Percentiles rank a stretch among this genome's conserved stretches.
phyloP scores from a whole-genome alignment of 1,140 invertebrate genomes.

The Macrobrachium rosenbergii region DNA sequence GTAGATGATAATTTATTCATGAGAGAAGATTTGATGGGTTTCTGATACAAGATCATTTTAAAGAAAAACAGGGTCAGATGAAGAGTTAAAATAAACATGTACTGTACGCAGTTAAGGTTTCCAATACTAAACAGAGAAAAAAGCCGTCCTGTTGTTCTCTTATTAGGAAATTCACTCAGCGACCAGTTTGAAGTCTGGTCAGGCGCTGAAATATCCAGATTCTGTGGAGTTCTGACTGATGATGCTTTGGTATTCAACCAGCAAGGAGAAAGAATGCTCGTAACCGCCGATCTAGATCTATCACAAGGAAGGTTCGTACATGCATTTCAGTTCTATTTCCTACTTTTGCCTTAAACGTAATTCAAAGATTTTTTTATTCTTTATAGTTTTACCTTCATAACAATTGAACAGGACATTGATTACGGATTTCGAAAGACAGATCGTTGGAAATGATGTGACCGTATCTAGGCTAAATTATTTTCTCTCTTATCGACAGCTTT shows the following conservation, averaged over 20 bases:
- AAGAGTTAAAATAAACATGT: not conserved
- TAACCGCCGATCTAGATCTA: conserved; percentile 70
- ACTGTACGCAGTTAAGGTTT: not conserved
- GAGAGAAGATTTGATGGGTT: too few species aligned
- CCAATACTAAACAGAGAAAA: not conserved
- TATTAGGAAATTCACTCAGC: conserved; percentile 68
- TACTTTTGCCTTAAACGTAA: not conserved
- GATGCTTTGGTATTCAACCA: conserved; percentile 69
- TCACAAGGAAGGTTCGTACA: conserved; percentile 69
- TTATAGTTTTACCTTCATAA: too few species aligned
- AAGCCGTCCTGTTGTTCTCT: not conserved
- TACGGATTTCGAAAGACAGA: too few species aligned
- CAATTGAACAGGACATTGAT: too few species aligned
- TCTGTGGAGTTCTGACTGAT: conserved; percentile 68
- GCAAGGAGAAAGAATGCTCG: conserved; percentile 70
- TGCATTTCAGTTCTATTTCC: not conserved
- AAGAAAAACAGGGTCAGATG: not conserved
- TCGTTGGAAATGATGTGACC: too few species aligned
- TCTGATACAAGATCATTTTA: too few species aligned
- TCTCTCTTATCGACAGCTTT: conserved; percentile 21
- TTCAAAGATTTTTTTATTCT: not conserved
- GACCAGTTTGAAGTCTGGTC: conserved; percentile 49
- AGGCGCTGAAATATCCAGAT: conserved; percentile 46
- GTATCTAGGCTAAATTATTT: not conserved
- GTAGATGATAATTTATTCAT: too few species aligned